Evolutionary conservation across 2,888 invertebrate species (phyloP).

Genomic region (Heliconius ethilla): DNA sequence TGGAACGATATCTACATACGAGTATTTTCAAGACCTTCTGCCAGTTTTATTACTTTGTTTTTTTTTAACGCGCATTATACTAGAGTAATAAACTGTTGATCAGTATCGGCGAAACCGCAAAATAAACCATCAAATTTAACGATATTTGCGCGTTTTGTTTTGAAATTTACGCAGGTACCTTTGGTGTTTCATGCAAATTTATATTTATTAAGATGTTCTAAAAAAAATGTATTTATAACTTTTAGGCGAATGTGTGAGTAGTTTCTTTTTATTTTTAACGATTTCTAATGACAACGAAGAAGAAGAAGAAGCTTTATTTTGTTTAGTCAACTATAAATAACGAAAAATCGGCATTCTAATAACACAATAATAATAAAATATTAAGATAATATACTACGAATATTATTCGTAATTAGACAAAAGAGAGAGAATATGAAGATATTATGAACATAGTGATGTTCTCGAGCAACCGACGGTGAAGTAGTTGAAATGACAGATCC

Average conservation of each 20-base stretch:
- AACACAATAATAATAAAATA: not conserved
- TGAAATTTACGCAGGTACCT: constrained; percentile 4
- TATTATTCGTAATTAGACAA: not conserved
- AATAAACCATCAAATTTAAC: constrained; percentile 30
- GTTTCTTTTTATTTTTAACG: not conserved
- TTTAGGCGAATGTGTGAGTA: not conserved
- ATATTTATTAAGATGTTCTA: not conserved
- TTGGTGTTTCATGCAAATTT: not conserved
- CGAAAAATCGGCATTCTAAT: not conserved
- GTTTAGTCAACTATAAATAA: too few species aligned
- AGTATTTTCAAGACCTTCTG: constrained; percentile 49
- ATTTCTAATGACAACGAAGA: not conserved
- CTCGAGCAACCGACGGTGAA: not conserved
- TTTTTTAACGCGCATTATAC: constrained; percentile 29
- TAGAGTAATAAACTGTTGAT: constrained; percentile 32
- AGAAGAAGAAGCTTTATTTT: not conserved
- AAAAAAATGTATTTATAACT: not conserved
- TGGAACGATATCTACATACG: constrained; percentile 58
- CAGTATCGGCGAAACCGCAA: constrained; percentile 28
- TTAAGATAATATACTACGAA: not conserved
- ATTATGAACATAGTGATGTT: constrained; percentile 11
- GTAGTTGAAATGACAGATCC: constrained; percentile 26
- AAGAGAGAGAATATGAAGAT: not conserved
- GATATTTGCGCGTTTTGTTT: constrained; percentile 11
- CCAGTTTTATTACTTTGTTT: constrained; percentile 42